These are phyloP conservation scores for Huso huso DNA, from an alignment of 2,797 vertebrate genomes.

Conservation along the genomic window DNA sequence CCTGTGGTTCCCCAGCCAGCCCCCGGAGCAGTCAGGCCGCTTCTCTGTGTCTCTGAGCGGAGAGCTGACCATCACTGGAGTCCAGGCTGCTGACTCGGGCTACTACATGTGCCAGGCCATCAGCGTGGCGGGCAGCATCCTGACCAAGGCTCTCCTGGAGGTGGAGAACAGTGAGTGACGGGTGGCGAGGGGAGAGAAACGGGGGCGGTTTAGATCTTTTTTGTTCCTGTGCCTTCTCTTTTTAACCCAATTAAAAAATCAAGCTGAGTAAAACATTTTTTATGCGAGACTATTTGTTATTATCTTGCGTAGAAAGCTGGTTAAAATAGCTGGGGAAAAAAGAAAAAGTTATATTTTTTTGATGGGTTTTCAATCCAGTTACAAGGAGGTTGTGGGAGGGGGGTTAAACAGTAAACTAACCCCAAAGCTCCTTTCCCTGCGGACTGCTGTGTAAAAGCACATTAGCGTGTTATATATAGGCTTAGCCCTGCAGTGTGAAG, in stretches of 20 bases:
- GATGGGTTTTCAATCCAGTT: too few species aligned
- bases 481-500: not conserved
- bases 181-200: too few species aligned
- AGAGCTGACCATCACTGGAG: slow-evolving; percentile 74
- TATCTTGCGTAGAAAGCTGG: too few species aligned
- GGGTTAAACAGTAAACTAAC: not conserved
- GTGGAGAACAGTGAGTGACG: slow-evolving; percentile 71
- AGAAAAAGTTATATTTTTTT: too few species aligned
- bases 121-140: slow-evolving; percentile 85
- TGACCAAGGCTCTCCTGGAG: slow-evolving; percentile 81
- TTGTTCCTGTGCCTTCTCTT: too few species aligned
- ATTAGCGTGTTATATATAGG: slow-evolving; percentile 1
- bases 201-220: too few species aligned
- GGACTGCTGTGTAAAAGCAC: not conserved
- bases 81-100: slow-evolving; percentile 73
- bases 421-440: not conserved
- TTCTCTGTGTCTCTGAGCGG: slow-evolving; percentile 79
- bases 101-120: slow-evolving; percentile 95
- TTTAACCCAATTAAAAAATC: too few species aligned
- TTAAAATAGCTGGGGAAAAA: too few species aligned
- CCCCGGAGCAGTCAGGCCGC: slow-evolving; percentile 59
- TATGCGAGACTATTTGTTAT: too few species aligned
- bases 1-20: slow-evolving; percentile 84
- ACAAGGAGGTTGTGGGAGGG: too few species aligned
- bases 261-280: too few species aligned